Evolutionary conservation across 2,113 vertebrate genomes (phyloP).

Genomic region (Pelecanus crispus): DNA sequence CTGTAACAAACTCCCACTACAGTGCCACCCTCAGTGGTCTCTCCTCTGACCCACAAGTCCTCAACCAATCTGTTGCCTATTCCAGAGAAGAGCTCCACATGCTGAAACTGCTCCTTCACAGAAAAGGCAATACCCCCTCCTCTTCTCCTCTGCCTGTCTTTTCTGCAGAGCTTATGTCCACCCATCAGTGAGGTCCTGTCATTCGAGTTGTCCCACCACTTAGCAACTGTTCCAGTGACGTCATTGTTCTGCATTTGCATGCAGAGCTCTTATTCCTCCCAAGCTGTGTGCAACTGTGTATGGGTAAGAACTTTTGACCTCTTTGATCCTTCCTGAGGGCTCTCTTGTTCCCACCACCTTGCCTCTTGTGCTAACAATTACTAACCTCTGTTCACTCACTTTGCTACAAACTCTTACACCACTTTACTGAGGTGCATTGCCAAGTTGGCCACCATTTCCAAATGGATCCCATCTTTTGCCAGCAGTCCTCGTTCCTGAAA

Average conservation of each 20-base stretch:
- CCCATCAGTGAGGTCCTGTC: background rate
- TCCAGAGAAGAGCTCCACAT: background rate
- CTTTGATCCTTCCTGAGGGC: background rate
- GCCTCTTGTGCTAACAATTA: background rate
- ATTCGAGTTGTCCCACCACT: background rate
- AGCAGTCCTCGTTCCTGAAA: background rate
- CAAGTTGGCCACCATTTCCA: background rate
- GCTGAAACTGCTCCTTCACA: background rate
- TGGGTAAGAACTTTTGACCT: background rate
- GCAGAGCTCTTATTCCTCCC: background rate
- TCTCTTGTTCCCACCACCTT: background rate
- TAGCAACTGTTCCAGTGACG: background rate
- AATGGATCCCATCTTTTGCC: background rate
- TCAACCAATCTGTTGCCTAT: background rate
- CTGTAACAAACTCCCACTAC: background rate
- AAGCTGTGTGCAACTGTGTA: background rate
- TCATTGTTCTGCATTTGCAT: background rate
- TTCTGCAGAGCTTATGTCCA: background rate
- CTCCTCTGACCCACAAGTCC: background rate
- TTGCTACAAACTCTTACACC: background rate
- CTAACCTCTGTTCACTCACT: background rate
- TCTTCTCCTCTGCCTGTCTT: background rate
- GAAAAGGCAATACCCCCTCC: background rate
- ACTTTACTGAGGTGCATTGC: background rate
- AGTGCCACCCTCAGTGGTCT: background rate